These are phyloP conservation scores for Archegozetes longisetosus DNA, from an alignment of 1,140 invertebrate species.

Conservation along the genomic window DNA sequence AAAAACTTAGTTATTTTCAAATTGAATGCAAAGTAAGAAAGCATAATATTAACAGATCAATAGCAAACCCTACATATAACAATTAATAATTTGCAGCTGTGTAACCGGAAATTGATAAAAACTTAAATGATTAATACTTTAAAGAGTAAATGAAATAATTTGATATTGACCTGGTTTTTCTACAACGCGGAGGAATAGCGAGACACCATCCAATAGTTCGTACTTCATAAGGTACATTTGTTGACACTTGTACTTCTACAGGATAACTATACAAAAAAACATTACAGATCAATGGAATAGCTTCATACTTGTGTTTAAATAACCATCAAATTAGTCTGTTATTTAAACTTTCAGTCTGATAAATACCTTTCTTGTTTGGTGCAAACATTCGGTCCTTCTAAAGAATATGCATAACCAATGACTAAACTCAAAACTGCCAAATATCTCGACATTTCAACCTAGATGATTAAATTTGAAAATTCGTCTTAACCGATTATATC, in stretches of 20 bases:
- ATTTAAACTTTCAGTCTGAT: no score
- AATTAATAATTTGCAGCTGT: not conserved
- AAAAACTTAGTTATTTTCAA: no score
- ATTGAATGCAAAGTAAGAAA: no score
- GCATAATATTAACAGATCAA: no score
- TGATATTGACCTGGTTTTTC: slow-evolving; percentile 45
- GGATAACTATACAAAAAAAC: slow-evolving; percentile 41
- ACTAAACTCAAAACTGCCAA: not conserved
- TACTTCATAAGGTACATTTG: slow-evolving; percentile 59
- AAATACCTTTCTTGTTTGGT: slow-evolving; percentile 38
- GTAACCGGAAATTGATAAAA: not conserved
- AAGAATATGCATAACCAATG: not conserved
- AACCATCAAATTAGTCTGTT: no score
- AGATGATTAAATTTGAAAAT: not conserved
- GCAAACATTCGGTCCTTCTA: slow-evolving; percentile 39
- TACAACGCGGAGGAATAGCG: slow-evolving; percentile 63
- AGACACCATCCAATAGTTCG: slow-evolving; percentile 63
- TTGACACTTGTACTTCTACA: slow-evolving; percentile 50
- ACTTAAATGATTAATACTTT: not conserved
- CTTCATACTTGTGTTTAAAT: no score
- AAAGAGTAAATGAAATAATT: not conserved
- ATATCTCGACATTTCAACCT: not conserved
- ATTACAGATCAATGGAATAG: not conserved
- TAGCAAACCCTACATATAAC: not conserved
- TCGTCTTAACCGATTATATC: no score